A percentile compares a stretch with the other conserved stretches of the same genome.
These are phyloP conservation scores for Drosophila subobscura DNA, from an alignment of 1,140 invertebrate genomes.

Conservation along the genomic window DNA sequence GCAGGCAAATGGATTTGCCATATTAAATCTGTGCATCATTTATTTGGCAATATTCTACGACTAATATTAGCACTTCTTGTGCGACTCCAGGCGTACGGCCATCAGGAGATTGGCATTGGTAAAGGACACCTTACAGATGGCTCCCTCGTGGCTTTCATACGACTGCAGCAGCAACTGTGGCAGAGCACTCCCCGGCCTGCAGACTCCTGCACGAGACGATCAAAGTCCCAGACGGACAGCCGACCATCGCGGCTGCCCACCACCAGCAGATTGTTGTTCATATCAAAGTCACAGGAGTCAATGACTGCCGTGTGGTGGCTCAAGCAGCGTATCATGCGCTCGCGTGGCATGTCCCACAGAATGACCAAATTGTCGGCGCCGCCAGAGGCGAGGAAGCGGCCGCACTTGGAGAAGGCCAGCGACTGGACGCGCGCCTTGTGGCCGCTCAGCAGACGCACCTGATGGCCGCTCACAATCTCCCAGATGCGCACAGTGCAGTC, in stretches of 20 bases:
- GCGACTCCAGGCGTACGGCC: no score
- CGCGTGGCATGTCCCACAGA: slow-evolving; percentile 25
- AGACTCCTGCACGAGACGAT: slow-evolving; percentile 11
- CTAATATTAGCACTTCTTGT: no score
- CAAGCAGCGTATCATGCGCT: slow-evolving; percentile 13
- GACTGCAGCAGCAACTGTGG: not conserved
- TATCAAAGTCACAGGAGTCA: slow-evolving; percentile 21
- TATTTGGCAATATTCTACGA: no score
- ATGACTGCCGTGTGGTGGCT: slow-evolving; percentile 19
- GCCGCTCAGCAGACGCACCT: slow-evolving; percentile 40
- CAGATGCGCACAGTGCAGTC: slow-evolving; percentile 48
- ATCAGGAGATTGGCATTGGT: no score
- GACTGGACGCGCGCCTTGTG: slow-evolving; percentile 15
- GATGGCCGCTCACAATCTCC: slow-evolving; percentile 28
- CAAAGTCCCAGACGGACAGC: slow-evolving; percentile 47
- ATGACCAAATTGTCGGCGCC: slow-evolving; percentile 22
- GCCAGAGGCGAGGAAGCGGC: slow-evolving; percentile 37
- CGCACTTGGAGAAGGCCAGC: slow-evolving; percentile 34
- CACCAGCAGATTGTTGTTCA: slow-evolving; percentile 31
- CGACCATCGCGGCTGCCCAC: slow-evolving; percentile 24
- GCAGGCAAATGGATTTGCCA: no score
- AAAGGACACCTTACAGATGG: no score
- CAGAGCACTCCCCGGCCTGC: no score
- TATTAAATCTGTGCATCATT: no score
- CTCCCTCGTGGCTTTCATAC: no score